phyloP scores from a whole-genome alignment of 2,113 vertebrate genomes.

The Fulica atra region DNA sequence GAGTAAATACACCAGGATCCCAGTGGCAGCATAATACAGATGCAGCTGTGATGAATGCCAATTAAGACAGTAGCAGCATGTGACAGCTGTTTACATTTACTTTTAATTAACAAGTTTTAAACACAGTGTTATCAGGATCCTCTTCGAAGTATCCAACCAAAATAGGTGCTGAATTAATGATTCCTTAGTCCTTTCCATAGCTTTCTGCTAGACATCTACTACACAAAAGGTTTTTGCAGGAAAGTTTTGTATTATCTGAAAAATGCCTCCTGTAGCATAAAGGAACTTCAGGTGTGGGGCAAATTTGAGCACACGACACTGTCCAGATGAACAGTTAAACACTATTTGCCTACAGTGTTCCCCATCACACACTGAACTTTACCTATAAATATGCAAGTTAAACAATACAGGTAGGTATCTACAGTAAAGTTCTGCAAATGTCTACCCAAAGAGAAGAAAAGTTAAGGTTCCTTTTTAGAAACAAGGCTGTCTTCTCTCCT shows the following conservation, averaged over 20 bases:
- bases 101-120: conserved; percentile 68
- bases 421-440: not conserved
- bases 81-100: conserved; percentile 67
- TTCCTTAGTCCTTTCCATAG: not conserved
- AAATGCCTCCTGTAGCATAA: not conserved
- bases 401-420: not conserved
- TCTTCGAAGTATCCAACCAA: conserved; percentile 22
- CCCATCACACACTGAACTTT: not conserved
- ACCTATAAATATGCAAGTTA: not conserved
- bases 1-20: conserved; percentile 38
- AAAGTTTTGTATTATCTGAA: not conserved
- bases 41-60: conserved; percentile 35
- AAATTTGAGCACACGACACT: not conserved
- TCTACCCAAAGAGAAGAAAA: not conserved
- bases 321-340: not conserved
- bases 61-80: conserved; percentile 57
- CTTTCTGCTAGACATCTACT: not conserved
- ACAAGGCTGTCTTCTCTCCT: not conserved
- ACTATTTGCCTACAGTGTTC: not conserved
- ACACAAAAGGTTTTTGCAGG: not conserved
- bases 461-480: not conserved
- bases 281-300: not conserved
- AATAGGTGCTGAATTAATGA: not conserved
- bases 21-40: conserved; percentile 32
- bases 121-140: not conserved